A percentile compares a stretch with the other conserved stretches of the same genome.
Conservation (phyloP, 1,140 invertebrate species). For the Aricia agestis region DNA sequence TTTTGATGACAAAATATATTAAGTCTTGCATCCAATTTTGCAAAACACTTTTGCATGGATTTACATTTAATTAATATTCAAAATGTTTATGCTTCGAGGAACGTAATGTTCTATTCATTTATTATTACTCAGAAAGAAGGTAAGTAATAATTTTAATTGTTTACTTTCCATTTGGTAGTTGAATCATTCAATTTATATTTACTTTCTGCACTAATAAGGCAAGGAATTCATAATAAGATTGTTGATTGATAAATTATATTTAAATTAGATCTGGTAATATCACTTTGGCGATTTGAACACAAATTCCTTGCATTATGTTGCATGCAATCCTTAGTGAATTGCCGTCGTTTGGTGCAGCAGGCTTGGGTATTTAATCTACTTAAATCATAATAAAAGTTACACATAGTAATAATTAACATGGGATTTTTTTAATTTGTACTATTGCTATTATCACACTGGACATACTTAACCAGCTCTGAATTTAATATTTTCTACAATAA, state of each 20-base stretch:
- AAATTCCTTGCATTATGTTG: not conserved
- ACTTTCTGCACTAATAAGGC: constrained; percentile 67
- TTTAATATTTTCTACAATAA: too few species aligned
- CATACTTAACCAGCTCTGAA: too few species aligned
- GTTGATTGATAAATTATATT: too few species aligned
- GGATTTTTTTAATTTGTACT: not conserved
- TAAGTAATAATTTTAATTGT: not conserved
- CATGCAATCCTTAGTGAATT: not conserved
- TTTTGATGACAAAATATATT: too few species aligned
- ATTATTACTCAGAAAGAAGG: not conserved
- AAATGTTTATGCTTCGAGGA: not conserved
- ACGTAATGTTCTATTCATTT: not conserved
- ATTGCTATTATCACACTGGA: not conserved
- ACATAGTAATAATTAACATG: constrained; percentile 18
- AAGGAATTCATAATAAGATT: not conserved
- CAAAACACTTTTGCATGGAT: too few species aligned
- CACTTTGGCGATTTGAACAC: not conserved
- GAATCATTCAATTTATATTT: constrained; percentile 69
- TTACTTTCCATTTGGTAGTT: constrained; percentile 43
- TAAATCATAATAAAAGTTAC: constrained; percentile 27
- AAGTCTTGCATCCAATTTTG: too few species aligned
- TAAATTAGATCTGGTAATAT: not conserved
- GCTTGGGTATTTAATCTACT: constrained; percentile 53
- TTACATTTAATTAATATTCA: not conserved
- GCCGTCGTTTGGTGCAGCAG: constrained; percentile 60